Evolutionary conservation across 2,113 vertebrate species (phyloP), one percentile per base, ranked within the genome.

Genomic region (Illadopsis cleaveri): DNA sequence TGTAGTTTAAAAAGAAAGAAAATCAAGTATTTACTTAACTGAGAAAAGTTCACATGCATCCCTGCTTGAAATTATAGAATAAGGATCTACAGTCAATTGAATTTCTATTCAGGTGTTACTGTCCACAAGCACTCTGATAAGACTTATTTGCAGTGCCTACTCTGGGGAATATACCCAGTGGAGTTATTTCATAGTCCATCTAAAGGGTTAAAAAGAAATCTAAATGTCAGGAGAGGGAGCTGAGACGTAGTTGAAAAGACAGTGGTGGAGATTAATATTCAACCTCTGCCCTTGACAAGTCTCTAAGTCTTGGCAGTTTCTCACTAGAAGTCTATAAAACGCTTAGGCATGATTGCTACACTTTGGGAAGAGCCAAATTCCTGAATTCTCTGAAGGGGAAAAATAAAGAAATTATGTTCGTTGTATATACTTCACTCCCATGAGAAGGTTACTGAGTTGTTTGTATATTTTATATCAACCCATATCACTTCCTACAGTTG

Each of bases 401-500:
- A 95, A 94, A 72, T 19, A 90, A 88, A 92, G 76, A 66, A 92
- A 84, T 90, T 86, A 81, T 45, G 10, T 86, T 89, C 15, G 1
- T 92, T 71, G 65, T 79, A 82, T 83, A 82, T 95, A 89, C 88
- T 97, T 93, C 76, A 95, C 87, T 91, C 86, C 68, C 77, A 64
- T 64, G 80, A 89, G 91, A 78, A 96, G 86, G 78, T 95, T 81
- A 90, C 72, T 0, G 4, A 85, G 71, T 95, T 96, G 90, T 86
- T 96, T 96, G 85, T 79, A 71, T 94, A 93, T 95, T 97, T 97
- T 94, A 94, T 95, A 95, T 97, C 84, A 94, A 86, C 47, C 64
- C 92, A 37, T 84, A 92, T 96, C 42, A 16, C 93, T 92, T 96
- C 97, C 94, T 96, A 94, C 81, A 96, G 51, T 45, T 97, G 96